Conservation (phyloP, 2,113 vertebrate species). For the Phalacrocorax brasilianus region DNA sequence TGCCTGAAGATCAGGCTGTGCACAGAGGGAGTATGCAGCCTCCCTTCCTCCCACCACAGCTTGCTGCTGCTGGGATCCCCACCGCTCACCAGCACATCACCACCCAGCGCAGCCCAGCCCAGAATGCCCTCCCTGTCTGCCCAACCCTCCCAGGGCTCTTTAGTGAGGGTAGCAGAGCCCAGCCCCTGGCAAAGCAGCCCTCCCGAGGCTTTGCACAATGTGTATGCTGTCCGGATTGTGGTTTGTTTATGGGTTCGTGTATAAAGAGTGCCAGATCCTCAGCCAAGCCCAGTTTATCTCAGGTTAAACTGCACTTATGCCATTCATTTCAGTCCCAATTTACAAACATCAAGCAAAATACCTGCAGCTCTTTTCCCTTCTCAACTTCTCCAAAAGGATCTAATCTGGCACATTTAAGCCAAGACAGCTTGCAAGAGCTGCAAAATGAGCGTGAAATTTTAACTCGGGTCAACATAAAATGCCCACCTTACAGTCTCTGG, state of each 20-base stretch:
- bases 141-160: neutral
- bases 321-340: conserved; percentile 29
- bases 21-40: neutral
- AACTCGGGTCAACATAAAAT: conserved; percentile 28
- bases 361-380: conserved; percentile 11
- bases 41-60: neutral
- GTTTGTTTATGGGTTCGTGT: neutral
- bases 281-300: conserved; percentile 50
- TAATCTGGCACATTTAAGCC: neutral
- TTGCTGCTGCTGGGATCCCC: neutral
- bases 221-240: neutral
- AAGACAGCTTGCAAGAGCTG: neutral
- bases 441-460: conserved; percentile 38
- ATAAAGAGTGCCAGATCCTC: conserved; percentile 14
- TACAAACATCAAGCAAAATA: conserved; percentile 36
- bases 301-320: neutral
- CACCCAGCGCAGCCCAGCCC: neutral
- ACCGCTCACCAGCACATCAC: neutral
- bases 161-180: neutral
- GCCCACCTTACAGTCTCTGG: neutral
- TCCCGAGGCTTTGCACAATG: neutral
- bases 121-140: neutral
- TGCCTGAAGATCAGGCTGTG: neutral
- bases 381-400: neutral
- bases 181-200: neutral